Conservation (phyloP, 2,113 vertebrate species). For the Ceratotherium simum region DNA sequence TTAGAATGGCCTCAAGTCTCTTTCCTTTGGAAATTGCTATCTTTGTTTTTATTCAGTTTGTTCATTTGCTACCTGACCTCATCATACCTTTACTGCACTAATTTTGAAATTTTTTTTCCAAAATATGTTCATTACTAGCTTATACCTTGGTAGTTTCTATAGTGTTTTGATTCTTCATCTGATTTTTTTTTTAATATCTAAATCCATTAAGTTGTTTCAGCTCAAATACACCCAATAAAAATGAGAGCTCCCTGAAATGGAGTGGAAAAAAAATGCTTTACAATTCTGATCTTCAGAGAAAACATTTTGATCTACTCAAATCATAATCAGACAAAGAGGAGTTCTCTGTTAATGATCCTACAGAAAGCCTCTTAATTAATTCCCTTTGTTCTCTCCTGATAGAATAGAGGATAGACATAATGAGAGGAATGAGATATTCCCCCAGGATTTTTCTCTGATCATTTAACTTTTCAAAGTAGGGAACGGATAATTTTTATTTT, state of each 20-base stretch:
- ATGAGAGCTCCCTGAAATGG: neutral
- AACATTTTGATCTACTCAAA: conserved; percentile 13
- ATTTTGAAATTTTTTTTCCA: conserved; percentile 35
- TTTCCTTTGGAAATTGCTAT: neutral
- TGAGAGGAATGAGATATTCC: neutral
- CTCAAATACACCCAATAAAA: neutral
- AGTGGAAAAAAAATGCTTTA: neutral
- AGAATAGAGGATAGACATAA: neutral
- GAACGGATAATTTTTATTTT: neutral
- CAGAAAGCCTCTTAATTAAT: neutral
- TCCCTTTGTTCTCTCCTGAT: conserved; percentile 23
- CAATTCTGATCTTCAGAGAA: neutral
- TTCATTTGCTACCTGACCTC: neutral
- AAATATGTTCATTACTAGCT: neutral
- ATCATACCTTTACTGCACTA: neutral
- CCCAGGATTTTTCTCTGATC: neutral
- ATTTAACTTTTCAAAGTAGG: neutral
- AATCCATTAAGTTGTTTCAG: conserved; percentile 10
- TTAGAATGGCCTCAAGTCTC: neutral
- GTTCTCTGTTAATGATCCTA: neutral
- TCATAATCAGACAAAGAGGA: conserved; percentile 35
- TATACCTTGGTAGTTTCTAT: neutral
- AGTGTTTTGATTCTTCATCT: conserved; percentile 41
- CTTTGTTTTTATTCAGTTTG: conserved; percentile 32
- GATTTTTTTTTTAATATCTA: conserved; percentile 53